These are phyloP conservation scores for Agrochola lota DNA, from an alignment of 2,888 invertebrate species.

Conservation along the genomic window DNA sequence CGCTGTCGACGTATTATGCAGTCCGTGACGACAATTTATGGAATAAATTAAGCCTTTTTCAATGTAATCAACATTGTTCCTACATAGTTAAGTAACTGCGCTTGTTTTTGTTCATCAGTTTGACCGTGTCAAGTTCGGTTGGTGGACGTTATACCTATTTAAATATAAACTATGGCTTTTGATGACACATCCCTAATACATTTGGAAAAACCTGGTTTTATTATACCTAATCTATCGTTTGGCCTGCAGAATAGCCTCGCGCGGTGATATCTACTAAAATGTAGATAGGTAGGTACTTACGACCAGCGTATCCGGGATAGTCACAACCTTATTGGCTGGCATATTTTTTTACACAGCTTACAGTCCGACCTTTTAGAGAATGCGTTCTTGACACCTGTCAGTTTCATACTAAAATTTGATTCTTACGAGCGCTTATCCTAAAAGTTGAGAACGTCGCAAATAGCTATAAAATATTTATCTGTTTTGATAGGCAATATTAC, in stretches of 20 bases:
- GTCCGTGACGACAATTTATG: constrained; percentile 36
- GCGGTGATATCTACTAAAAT: neutral
- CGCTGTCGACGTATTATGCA: constrained; percentile 23
- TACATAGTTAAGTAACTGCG: constrained; percentile 4
- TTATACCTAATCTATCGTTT: neutral
- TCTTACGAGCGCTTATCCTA: no score
- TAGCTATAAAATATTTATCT: no score
- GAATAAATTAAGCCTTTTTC: constrained; percentile 45
- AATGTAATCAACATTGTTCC: constrained; percentile 38
- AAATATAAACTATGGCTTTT: neutral
- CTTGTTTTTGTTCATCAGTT: constrained; percentile 33
- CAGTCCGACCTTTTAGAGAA: no score
- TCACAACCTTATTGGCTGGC: neutral
- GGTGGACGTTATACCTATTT: neutral
- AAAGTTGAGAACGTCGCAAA: no score
- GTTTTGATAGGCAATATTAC: no score
- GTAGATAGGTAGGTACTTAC: neutral
- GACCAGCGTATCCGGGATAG: no score
- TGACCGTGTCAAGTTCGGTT: constrained; percentile 33
- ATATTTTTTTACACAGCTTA: neutral
- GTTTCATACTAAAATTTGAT: no score
- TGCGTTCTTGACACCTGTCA: no score
- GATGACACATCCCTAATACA: neutral
- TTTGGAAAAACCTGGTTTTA: neutral
- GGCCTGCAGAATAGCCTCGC: neutral